Evolutionary conservation across 1,140 invertebrate genomes (phyloP).

Genomic region (Apis florea): DNA sequence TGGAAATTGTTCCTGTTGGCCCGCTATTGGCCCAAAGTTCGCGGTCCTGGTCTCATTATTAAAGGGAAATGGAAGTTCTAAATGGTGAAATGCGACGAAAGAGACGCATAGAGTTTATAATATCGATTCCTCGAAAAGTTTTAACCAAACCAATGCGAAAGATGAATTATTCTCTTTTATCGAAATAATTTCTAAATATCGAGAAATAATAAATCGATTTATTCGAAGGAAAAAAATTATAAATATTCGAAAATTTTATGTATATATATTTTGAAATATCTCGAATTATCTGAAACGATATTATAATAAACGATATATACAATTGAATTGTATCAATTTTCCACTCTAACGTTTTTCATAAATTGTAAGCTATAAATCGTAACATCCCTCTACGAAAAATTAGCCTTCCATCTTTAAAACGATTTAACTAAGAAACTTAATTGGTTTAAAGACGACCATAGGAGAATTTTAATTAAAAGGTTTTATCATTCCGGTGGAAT

Average conservation of each 20-base stretch:
- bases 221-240: background rate
- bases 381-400: background rate
- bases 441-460: background rate
- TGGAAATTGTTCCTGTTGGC: background rate
- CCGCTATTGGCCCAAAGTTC: background rate
- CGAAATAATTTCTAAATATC: background rate
- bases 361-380: background rate
- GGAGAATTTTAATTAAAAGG: background rate
- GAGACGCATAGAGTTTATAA: background rate
- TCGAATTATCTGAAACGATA: background rate
- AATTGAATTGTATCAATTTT: no score
- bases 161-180: background rate
- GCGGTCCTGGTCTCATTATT: background rate
- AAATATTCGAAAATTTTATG: background rate
- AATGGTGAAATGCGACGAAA: slow-evolving; percentile 1
- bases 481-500: background rate
- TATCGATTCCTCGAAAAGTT: no score
- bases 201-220: no score
- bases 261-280: no score
- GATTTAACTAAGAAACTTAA: background rate
- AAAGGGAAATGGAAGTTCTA: slow-evolving; percentile 8
- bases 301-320: no score
- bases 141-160: background rate
- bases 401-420: background rate
- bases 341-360: background rate